Evolutionary conservation across 2,888 invertebrate species (phyloP).

Genomic region (Aplocera efformata): DNA sequence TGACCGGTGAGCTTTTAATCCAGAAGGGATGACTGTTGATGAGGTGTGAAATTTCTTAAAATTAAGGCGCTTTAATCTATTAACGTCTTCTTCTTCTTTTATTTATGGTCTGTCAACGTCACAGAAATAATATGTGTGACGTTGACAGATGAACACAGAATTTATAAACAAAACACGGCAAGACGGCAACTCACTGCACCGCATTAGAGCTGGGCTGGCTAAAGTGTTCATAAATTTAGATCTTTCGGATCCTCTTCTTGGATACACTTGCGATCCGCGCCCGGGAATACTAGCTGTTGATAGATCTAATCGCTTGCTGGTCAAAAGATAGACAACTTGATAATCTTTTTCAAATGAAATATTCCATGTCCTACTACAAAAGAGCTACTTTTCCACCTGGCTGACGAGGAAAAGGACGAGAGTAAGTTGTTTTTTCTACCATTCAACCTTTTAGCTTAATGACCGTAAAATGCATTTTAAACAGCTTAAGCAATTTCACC

Average conservation of each 20-base stretch:
- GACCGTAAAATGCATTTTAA: no score
- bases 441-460: no score
- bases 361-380: conserved; percentile 55
- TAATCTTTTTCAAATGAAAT: conserved; percentile 51
- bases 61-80: no score
- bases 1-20: no score
- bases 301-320: conserved; percentile 43
- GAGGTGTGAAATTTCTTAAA: no score
- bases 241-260: conserved; percentile 89
- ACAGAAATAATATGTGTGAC: no score
- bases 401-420: conserved; percentile 36
- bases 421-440: conserved; percentile 41
- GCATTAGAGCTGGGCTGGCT: conserved; percentile 90
- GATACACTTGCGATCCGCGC: conserved; percentile 90
- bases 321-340: conserved; percentile 33
- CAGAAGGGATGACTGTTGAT: no score
- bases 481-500: no score
- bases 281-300: conserved; percentile 86
- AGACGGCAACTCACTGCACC: conserved; percentile 90
- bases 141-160: no score
- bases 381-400: conserved; percentile 48
- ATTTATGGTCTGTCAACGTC: no score
- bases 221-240: conserved; percentile 89
- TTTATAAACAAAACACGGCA: no score
- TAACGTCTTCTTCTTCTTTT: no score